Percentiles rank a stretch among this genome's conserved stretches.
phyloP scores from a whole-genome alignment of 2,888 invertebrate species.

The Leptinotarsa juncta region DNA sequence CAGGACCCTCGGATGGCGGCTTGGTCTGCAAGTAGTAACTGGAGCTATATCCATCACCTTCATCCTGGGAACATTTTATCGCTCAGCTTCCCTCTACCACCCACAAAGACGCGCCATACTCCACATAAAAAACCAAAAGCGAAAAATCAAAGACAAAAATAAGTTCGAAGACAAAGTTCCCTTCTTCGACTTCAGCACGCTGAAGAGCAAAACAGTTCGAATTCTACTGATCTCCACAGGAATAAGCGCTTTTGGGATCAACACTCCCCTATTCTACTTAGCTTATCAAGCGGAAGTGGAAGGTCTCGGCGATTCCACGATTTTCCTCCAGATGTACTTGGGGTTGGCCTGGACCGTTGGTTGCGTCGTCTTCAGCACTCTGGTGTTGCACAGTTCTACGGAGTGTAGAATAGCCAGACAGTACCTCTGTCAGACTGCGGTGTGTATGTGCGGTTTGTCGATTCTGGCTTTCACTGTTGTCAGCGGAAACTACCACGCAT shows the following conservation, averaged over 20 bases:
- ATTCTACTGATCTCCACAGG: constrained; percentile 85
- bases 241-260: constrained; percentile 84
- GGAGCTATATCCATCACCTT: constrained; percentile 85
- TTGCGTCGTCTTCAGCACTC: constrained; percentile 82
- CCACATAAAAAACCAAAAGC: constrained; percentile 89
- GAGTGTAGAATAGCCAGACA: constrained; percentile 89
- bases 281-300: constrained; percentile 84
- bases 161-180: constrained; percentile 82
- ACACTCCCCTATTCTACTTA: constrained; percentile 86
- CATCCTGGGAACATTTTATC: constrained; percentile 87
- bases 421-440: constrained; percentile 84
- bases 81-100: constrained; percentile 89
- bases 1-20: constrained; percentile 84
- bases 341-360: constrained; percentile 88
- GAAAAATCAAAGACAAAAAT: constrained; percentile 84
- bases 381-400: constrained; percentile 85
- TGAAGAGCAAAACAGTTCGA: constrained; percentile 86
- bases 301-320: constrained; percentile 67
- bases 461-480: constrained; percentile 83
- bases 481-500: constrained; percentile 80
- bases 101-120: constrained; percentile 88
- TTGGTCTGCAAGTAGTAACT: constrained; percentile 88
- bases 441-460: constrained; percentile 81
- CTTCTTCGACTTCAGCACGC: constrained; percentile 87
- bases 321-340: constrained; percentile 75